phyloP scores from a whole-genome alignment of 2,888 invertebrate genomes.

The Drosophila anceps region DNA sequence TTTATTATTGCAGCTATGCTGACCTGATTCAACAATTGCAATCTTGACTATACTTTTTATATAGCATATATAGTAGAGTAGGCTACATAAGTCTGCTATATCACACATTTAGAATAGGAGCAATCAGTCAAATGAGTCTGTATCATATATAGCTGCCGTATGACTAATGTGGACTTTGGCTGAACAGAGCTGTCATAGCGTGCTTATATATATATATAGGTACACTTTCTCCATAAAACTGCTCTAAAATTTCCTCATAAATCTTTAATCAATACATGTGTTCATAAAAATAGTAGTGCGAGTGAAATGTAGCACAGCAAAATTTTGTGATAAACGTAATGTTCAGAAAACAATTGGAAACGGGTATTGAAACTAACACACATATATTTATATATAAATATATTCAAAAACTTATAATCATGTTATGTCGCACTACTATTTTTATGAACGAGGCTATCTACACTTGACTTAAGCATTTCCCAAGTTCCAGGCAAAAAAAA shows the following conservation, averaged over 20 bases:
- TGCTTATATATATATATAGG: not conserved
- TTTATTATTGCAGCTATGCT: not conserved
- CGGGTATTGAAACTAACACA: too few species aligned
- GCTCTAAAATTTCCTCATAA: not conserved
- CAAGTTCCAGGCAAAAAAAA: not conserved
- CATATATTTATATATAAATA: too few species aligned
- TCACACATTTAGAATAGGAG: not conserved
- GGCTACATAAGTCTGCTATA: not conserved
- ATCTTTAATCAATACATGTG: not conserved
- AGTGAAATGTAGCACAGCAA: too few species aligned
- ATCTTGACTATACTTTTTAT: not conserved
- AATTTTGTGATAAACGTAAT: too few species aligned
- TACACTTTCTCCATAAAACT: not conserved
- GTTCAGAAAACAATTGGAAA: too few species aligned
- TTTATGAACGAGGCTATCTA: not conserved
- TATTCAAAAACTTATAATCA: too few species aligned
- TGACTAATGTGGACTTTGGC: conserved; percentile 6
- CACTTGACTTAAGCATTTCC: not conserved
- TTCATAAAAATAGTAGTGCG: too few species aligned
- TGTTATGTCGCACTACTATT: too few species aligned
- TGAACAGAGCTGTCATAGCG: not conserved
- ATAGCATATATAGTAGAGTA: not conserved
- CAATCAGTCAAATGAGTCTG: not conserved
- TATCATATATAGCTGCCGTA: not conserved
- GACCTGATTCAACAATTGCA: conserved; percentile 2